Evolutionary conservation across 2,888 invertebrate species (phyloP).

Genomic region (Mythimna pallens): DNA sequence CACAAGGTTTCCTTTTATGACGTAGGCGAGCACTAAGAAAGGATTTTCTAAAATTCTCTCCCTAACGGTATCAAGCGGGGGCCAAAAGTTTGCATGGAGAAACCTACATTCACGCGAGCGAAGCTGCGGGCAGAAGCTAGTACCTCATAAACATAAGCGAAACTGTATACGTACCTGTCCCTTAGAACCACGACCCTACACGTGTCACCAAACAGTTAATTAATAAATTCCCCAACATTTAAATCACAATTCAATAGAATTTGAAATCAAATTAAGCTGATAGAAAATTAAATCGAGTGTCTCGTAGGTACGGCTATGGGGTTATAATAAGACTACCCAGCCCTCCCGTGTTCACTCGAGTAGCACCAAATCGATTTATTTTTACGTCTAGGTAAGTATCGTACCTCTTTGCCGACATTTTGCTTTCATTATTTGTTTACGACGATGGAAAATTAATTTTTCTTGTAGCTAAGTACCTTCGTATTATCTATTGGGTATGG

Average conservation of each 20-base stretch:
- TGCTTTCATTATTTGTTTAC: conserved; percentile 68
- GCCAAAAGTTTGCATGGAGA: too few species aligned
- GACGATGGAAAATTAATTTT: conserved; percentile 61
- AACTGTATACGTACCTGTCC: too few species aligned
- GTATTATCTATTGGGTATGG: conserved; percentile 34
- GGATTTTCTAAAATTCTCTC: too few species aligned
- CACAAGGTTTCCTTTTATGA: too few species aligned
- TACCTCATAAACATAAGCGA: too few species aligned
- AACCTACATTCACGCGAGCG: too few species aligned
- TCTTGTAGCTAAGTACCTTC: conserved; percentile 34
- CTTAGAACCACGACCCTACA: neutral
- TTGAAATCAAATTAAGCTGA: conserved; percentile 65
- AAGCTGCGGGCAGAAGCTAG: too few species aligned
- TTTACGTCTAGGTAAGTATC: conserved; percentile 69
- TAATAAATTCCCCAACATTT: conserved; percentile 44
- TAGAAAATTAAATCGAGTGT: conserved; percentile 67
- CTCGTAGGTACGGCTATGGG: conserved; percentile 62
- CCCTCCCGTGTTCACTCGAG: conserved; percentile 75
- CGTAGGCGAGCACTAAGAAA: too few species aligned
- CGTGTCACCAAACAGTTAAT: conserved; percentile 30
- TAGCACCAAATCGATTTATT: conserved; percentile 80
- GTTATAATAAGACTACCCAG: conserved; percentile 74
- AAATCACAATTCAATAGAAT: conserved; percentile 53
- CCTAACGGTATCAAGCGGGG: too few species aligned
- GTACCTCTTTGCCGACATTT: conserved; percentile 68